These are phyloP conservation scores for Sebastes hopkinsi DNA, from an alignment of 2,797 vertebrate species.

Conservation along the genomic window DNA sequence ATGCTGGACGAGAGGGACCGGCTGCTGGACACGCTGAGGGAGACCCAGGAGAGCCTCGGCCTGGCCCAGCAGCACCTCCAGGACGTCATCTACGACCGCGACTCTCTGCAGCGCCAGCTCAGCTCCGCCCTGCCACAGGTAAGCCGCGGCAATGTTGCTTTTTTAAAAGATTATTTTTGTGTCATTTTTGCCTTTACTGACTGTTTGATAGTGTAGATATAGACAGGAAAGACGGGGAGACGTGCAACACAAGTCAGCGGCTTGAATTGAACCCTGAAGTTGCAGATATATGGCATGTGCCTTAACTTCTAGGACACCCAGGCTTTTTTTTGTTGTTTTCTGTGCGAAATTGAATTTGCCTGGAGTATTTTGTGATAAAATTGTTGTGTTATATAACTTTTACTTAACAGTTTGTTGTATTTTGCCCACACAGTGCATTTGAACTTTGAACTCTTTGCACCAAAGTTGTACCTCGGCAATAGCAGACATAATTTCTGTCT, in stretches of 20 bases:
- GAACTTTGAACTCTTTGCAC: background rate
- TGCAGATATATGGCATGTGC: background rate
- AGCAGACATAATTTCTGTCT: background rate
- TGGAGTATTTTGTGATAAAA: background rate
- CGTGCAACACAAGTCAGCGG: background rate
- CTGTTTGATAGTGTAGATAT: background rate
- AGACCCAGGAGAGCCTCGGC: constrained; percentile 96
- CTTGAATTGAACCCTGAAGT: background rate
- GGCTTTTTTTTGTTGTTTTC: background rate
- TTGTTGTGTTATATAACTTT: background rate
- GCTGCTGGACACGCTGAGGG: constrained; percentile 94
- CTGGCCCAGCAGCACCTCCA: constrained; percentile 95
- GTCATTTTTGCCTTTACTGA: background rate
- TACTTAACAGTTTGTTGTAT: background rate
- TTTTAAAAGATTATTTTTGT: background rate
- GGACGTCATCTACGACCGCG: constrained; percentile 97
- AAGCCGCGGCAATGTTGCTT: background rate
- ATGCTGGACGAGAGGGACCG: constrained; percentile 99
- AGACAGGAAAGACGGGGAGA: background rate
- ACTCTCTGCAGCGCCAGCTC: constrained; percentile 96
- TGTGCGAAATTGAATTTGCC: background rate
- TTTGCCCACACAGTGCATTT: background rate
- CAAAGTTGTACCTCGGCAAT: background rate
- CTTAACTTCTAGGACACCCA: background rate
- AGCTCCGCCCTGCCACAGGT: constrained; percentile 99